phyloP scores from a whole-genome alignment of 92 coral and sea anemone genomes.

The Siderastrea radians region DNA sequence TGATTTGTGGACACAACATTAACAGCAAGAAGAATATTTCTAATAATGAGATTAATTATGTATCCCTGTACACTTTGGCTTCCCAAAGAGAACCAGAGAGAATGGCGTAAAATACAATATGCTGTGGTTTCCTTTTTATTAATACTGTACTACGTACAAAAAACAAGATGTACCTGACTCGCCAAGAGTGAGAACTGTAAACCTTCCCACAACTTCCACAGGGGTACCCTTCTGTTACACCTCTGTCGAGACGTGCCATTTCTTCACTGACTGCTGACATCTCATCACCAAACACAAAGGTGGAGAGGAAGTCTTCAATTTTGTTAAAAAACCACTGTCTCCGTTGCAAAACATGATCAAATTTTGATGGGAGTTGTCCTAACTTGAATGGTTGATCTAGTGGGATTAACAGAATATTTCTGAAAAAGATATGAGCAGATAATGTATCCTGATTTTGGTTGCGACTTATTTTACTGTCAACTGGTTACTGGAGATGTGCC shows the following conservation, averaged over 20 bases:
- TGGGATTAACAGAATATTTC: background rate
- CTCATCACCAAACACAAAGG: slow-evolving; percentile 12
- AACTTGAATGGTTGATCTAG: background rate
- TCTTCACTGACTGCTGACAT: slow-evolving; percentile 8
- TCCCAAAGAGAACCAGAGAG: too few species aligned
- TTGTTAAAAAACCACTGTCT: slow-evolving; percentile 1
- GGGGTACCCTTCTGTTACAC: background rate
- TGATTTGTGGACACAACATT: too few species aligned
- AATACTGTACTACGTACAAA: too few species aligned
- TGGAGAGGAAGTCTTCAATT: slow-evolving; percentile 6
- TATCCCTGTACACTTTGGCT: too few species aligned
- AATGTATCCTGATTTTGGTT: too few species aligned
- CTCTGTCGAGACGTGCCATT: background rate
- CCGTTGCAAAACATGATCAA: background rate
- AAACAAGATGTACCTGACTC: slow-evolving; percentile 20
- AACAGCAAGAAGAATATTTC: too few species aligned
- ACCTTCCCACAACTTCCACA: background rate
- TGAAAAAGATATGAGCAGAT: too few species aligned
- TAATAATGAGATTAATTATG: too few species aligned
- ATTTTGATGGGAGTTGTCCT: background rate
- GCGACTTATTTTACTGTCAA: too few species aligned
- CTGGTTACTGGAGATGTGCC: too few species aligned
- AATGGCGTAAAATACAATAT: too few species aligned
- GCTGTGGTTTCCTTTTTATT: too few species aligned
- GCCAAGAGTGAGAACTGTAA: slow-evolving; percentile 24